Evolutionary conservation across 2,797 vertebrate genomes (phyloP), one percentile per base, ranked within the genome.

Genomic region (Trematomus bernacchii): DNA sequence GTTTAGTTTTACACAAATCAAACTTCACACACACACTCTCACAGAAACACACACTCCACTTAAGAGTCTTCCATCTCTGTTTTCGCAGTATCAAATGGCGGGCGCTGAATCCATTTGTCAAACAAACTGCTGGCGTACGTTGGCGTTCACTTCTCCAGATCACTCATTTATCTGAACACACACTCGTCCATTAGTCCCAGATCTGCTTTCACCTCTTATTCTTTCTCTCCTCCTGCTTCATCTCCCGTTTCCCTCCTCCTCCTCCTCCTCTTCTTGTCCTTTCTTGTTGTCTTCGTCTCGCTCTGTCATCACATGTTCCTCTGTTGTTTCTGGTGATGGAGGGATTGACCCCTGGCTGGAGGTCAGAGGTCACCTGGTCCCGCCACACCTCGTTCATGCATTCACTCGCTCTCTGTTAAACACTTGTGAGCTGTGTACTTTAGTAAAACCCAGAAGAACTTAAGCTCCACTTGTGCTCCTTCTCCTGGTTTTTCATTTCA

Each of bases 161-260:
- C 90, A 84, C 86, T 90, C 87, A 89, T 84, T 90, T 78, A 79
- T 78, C 81, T 62, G 73, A 86, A 80, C 84, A 84, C 87, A 77
- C 79, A 81, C 73, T 85, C 66, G 16, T 91, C 90, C 92, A 92
- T 93, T 93, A 92, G 92, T 60, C 82, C 80, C 86, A 86, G 92
- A 93, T 94, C 89, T 92, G 89, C 87, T 93, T 92, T 94, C 92
- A 91, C 88, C 90, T 85, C 82, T 43, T 79, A 80, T 66, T 14
- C 59, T 50, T 72, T 82, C 70, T 78, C 82, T 80, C 67, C 69
- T 70, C 54, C 62, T 72, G 53, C 43, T 64, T 50, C 73, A 18
- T 85, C 87, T 89, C 85, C 53, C 47, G 1, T 91, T 87, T 87
- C 89, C 14, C 59, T 44, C 43, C 70, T 77, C 59, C 63, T 69